Base-by-base conservation (phyloP, 2,888 invertebrate genomes). In the Graphium colonna region DNA sequence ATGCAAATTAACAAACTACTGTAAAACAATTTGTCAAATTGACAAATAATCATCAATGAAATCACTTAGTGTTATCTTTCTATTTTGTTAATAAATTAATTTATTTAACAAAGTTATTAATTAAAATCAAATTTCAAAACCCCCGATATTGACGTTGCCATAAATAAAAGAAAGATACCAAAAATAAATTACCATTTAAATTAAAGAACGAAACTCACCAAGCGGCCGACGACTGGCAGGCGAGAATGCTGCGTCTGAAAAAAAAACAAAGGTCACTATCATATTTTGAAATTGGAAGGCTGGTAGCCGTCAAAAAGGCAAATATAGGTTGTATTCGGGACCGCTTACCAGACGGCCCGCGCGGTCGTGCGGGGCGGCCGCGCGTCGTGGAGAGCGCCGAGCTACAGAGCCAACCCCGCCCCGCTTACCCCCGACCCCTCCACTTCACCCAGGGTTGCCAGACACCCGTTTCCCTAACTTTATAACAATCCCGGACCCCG, bases 301-400 rank as follows among this genome's bases (percentile, higher is more conserved):
- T 26, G 7, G 7, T 3, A 26, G 7, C 26, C 3, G 26, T 5
- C 26, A 26, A 26, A 46, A 31, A 21, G 16, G 7, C 9, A 43
- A 39, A 39, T 31, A 17, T 43, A 53, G 48, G 49, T 17, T 43
- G 15, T 15, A 15, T 43, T 26, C 28, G 44, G 44, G 48, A 49
- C 44, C 33, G 49, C 67, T 61, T 58, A 65, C 65, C 67, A 42
- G 40, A n/a, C 38, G 21, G 38, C 31, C 44, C 43, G 48, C 53
- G 58, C 45, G 48, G 51, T 57, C 65, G 62, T 63, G 67, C 66
- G 71, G 66, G 70, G 73, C 83, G 77, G 76, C 80, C 75, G 82
- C 80, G 83, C 82, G 71, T 61, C 61, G 73, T 75, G 73, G 71
- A 77, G 75, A 77, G 77, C 70, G 75, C 41, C 39, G 26, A 56